Conservation (phyloP, 1,140 invertebrate genomes). For the Drosophila funebris region DNA sequence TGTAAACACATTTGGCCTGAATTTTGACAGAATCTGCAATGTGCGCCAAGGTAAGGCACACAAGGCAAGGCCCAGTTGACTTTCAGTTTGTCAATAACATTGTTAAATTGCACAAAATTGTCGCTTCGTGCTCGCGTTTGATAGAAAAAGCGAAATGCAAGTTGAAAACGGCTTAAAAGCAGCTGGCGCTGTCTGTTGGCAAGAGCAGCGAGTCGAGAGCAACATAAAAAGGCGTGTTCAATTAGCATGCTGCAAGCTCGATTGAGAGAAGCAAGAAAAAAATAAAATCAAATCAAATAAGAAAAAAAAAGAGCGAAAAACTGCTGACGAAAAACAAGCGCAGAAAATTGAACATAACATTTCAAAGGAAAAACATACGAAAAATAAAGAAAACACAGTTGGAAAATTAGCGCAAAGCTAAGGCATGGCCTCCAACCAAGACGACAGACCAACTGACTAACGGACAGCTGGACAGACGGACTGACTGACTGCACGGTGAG, state of each 20-base stretch:
- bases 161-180: constrained; percentile 73
- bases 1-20: background rate
- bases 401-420: constrained; percentile 71
- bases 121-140: constrained; percentile 40
- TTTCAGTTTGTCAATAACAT: constrained; percentile 45
- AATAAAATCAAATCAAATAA: no score
- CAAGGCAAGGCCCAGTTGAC: constrained; percentile 8
- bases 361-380: constrained; percentile 31
- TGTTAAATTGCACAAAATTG: constrained; percentile 41
- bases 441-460: constrained; percentile 33
- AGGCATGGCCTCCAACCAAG: constrained; percentile 51
- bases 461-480: constrained; percentile 1
- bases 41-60: constrained; percentile 15
- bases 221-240: constrained; percentile 80
- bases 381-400: constrained; percentile 53
- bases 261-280: constrained; percentile 43
- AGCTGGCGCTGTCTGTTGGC: constrained; percentile 20
- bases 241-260: constrained; percentile 73
- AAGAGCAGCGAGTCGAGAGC: constrained; percentile 11
- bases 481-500: constrained; percentile 41
- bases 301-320: constrained; percentile 17
- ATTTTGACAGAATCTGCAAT: background rate
- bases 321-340: constrained; percentile 60
- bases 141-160: constrained; percentile 50
- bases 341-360: constrained; percentile 76